Evolutionary conservation across 2,888 invertebrate genomes (phyloP).

Genomic region (Ametastegia equiseti): DNA sequence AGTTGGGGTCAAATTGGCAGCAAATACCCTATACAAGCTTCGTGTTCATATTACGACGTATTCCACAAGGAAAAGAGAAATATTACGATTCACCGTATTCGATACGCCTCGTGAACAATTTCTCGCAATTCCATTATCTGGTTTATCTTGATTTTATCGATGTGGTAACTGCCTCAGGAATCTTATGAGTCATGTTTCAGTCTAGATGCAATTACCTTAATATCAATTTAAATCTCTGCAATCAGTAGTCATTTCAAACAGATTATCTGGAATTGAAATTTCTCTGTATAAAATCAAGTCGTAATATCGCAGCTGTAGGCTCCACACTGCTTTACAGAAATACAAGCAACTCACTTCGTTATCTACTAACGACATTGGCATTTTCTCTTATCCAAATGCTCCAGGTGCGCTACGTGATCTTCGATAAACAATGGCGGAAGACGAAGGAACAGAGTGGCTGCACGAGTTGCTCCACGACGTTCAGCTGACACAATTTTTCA

Average conservation of each 20-base stretch:
- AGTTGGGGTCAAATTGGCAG: no score
- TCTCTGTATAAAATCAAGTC: not conserved
- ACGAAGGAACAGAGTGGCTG: constrained; percentile 87
- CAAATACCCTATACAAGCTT: no score
- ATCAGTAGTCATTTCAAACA: not conserved
- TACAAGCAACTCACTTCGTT: not conserved
- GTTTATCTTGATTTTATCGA: not conserved
- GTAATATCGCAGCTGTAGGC: not conserved
- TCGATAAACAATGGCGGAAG: constrained; percentile 73
- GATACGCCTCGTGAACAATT: not conserved
- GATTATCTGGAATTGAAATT: not conserved
- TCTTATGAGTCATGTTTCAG: not conserved
- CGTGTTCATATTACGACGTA: no score
- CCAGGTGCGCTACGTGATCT: constrained; percentile 11
- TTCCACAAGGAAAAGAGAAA: no score
- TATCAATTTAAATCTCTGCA: not conserved
- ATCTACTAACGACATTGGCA: not conserved
- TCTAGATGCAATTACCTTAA: not conserved
- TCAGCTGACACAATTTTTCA: constrained; percentile 94
- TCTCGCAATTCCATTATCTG: not conserved
- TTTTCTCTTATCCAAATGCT: not conserved
- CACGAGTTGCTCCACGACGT: constrained; percentile 92
- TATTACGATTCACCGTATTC: no score
- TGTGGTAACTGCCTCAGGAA: not conserved
- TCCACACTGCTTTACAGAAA: not conserved